phyloP scores from a whole-genome alignment of 2,113 vertebrate genomes.

The Alligator sinensis region DNA sequence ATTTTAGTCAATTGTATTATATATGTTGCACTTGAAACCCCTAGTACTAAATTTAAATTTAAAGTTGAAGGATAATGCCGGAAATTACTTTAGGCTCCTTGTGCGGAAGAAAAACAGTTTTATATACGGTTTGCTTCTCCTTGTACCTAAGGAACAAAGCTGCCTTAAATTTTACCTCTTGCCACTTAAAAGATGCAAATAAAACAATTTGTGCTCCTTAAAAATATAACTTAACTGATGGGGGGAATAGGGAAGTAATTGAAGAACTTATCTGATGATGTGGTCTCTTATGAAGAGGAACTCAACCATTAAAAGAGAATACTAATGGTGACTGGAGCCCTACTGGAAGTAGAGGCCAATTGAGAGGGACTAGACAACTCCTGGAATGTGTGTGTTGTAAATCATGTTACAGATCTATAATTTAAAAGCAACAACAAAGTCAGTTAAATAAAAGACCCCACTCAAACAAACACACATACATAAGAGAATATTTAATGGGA shows the following conservation, averaged over 20 bases:
- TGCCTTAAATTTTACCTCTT: neutral
- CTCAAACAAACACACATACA: neutral
- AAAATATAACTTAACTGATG: constrained; percentile 8
- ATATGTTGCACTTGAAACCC: neutral
- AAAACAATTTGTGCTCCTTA: constrained; percentile 41
- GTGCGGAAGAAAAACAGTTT: neutral
- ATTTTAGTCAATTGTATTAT: neutral
- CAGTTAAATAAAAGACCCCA: too few species aligned
- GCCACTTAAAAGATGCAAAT: constrained; percentile 38
- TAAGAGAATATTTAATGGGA: neutral
- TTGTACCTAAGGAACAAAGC: neutral
- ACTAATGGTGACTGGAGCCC: constrained; percentile 8
- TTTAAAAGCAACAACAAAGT: too few species aligned
- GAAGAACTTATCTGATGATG: constrained; percentile 33
- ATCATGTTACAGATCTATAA: neutral
- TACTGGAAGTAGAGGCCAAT: constrained; percentile 21
- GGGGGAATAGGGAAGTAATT: constrained; percentile 46
- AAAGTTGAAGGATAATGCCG: neutral
- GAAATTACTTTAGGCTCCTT: neutral
- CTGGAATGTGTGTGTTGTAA: neutral
- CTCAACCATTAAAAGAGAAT: constrained; percentile 50
- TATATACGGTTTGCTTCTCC: neutral
- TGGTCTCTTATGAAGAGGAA: constrained; percentile 33
- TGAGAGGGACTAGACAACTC: neutral
- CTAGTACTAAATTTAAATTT: neutral